Conservation (phyloP, 2,888 invertebrate species). For the Tanaodytes sp. region DNA sequence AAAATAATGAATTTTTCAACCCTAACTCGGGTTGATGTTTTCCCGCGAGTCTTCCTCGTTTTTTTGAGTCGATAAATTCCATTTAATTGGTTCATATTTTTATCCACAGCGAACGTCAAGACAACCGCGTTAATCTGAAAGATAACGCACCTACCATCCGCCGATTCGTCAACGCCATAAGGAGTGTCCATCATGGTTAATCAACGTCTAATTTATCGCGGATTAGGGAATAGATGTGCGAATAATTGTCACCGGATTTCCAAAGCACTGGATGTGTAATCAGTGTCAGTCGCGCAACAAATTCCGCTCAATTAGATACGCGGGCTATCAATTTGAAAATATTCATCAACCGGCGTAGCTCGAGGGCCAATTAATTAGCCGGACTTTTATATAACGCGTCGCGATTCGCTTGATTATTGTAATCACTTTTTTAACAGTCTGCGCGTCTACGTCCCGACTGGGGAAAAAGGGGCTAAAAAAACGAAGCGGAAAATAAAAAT, state of each 20-base stretch:
- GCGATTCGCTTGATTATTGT: conserved; percentile 32
- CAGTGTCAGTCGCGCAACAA: conserved; percentile 40
- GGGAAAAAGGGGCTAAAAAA: conserved; percentile 8
- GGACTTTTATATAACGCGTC: conserved; percentile 36
- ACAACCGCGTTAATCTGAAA: too few relatives aligned
- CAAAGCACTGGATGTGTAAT: conserved; percentile 30
- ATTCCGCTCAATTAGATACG: conserved; percentile 43
- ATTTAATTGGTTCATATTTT: too few relatives aligned
- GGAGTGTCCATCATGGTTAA: conserved; percentile 46
- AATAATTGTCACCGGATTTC: conserved; percentile 36
- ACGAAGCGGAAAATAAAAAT: background rate
- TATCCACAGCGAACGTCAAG: too few relatives aligned
- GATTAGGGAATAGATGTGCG: conserved; percentile 30
- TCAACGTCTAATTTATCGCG: conserved; percentile 45
- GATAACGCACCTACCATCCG: too few relatives aligned
- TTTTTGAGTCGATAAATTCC: too few relatives aligned
- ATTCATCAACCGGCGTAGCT: conserved; percentile 30
- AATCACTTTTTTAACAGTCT: conserved; percentile 31
- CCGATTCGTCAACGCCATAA: conserved; percentile 39
- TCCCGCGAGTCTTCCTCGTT: too few relatives aligned
- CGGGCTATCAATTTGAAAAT: conserved; percentile 42
- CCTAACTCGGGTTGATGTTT: too few relatives aligned
- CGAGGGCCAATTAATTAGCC: conserved; percentile 39
- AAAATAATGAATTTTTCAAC: too few relatives aligned
- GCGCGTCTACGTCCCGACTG: conserved; percentile 5